These are phyloP conservation scores for rabbit (Oryctolagus cuniculus) DNA, from an alignment of 2,113 vertebrate species.

Conservation along the genomic window mOryCun1.1 NC_091447.1:44204001-44204500, in stretches of 20 bases:
- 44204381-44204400: not conserved
- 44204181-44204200: not conserved
- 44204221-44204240: not conserved
- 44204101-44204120: too few relatives aligned
- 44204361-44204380: not conserved
- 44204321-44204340: not conserved
- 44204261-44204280: not conserved
- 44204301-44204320: not conserved
- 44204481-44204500: not conserved
- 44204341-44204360: not conserved
- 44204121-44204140: too few relatives aligned
- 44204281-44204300: not conserved
- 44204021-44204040: too few relatives aligned
- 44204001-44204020: too few relatives aligned
- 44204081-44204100: too few relatives aligned
- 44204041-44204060: too few relatives aligned
- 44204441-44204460: constrained; percentile 12
- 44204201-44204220: not conserved
- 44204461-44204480: not conserved
- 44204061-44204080: too few relatives aligned
- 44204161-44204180: not conserved
- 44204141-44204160: not conserved
- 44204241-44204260: not conserved
- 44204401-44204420: not conserved
- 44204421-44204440: not conserved